phyloP scores from a whole-genome alignment of 1,140 invertebrate species.

The Drosophila erecta region DNA sequence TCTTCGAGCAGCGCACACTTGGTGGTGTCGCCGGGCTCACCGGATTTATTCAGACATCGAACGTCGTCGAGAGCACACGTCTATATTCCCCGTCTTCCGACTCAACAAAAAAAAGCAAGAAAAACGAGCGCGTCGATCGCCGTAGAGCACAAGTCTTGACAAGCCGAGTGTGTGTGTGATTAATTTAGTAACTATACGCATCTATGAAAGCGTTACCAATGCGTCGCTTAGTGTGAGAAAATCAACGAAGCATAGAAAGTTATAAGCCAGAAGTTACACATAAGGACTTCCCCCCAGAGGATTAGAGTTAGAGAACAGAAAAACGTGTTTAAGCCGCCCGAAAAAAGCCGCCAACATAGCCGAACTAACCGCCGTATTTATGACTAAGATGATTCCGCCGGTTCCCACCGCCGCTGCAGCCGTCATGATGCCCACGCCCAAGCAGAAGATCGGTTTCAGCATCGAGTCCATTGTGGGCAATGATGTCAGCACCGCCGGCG shows the following conservation, averaged over 20 bases:
- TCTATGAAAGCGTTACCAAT: slow-evolving; percentile 45
- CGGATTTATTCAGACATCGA: slow-evolving; percentile 78
- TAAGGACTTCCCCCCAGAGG: slow-evolving; percentile 22
- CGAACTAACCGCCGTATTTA: slow-evolving; percentile 80
- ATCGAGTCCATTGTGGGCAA: slow-evolving; percentile 97
- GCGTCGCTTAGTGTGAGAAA: slow-evolving; percentile 56
- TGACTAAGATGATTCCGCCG: slow-evolving; percentile 85
- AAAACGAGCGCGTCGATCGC: slow-evolving; percentile 66
- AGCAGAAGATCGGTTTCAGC: slow-evolving; percentile 97
- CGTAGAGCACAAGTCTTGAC: slow-evolving; percentile 26
- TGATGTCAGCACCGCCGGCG: slow-evolving; percentile 60
- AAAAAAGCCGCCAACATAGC: slow-evolving; percentile 76
- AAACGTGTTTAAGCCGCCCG: neutral
- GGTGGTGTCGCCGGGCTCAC: slow-evolving; percentile 62
- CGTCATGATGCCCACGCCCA: slow-evolving; percentile 93
- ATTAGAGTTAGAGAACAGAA: slow-evolving; percentile 50
- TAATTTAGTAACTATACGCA: neutral
- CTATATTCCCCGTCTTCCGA: slow-evolving; percentile 19
- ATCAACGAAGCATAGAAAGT: neutral
- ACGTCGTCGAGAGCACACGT: slow-evolving; percentile 84
- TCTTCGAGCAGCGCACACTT: slow-evolving; percentile 73
- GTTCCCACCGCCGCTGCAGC: slow-evolving; percentile 84
- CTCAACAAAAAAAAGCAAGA: neutral
- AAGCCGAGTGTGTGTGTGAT: slow-evolving; percentile 29
- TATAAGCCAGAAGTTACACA: neutral